Conservation (phyloP, 2,797 vertebrate species). For the Labeo calbasu region DNA sequence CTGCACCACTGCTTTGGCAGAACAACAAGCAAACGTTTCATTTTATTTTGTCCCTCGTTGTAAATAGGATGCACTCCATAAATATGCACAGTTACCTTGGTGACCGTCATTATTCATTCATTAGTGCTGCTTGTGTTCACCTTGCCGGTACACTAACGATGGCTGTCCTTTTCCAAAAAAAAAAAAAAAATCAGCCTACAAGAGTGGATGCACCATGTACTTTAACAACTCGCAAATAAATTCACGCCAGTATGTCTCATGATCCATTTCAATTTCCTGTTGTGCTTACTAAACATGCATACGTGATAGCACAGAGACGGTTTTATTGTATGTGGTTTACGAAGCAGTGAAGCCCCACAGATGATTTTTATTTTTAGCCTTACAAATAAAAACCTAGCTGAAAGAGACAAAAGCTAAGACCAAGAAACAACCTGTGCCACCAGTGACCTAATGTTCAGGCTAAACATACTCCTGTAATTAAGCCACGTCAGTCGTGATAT, state of each 20-base stretch:
- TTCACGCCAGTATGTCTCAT: slow-evolving; percentile 31
- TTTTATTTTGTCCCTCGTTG: slow-evolving; percentile 35
- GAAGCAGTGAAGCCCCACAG: not conserved
- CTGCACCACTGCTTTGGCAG: slow-evolving; percentile 34
- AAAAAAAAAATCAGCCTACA: slow-evolving; percentile 21
- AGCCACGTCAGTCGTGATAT: slow-evolving; percentile 53
- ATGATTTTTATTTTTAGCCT: not conserved
- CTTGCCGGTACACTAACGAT: slow-evolving; percentile 25
- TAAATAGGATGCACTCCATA: slow-evolving; percentile 48
- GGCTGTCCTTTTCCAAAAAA: slow-evolving; percentile 8
- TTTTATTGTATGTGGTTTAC: slow-evolving; percentile 39
- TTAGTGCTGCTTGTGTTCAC: slow-evolving; percentile 42
- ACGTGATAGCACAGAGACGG: not conserved
- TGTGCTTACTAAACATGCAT: slow-evolving; percentile 21
- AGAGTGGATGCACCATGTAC: slow-evolving; percentile 25
- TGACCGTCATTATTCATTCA: slow-evolving; percentile 49
- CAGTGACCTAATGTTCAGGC: slow-evolving; percentile 59
- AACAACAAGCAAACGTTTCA: slow-evolving; percentile 51
- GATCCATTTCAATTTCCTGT: slow-evolving; percentile 14
- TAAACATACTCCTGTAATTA: slow-evolving; percentile 69
- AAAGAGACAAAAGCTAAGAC: slow-evolving; percentile 33
- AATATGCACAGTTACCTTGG: slow-evolving; percentile 48
- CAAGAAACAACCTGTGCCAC: slow-evolving; percentile 49
- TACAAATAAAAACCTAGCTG: slow-evolving; percentile 6
- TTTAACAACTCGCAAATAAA: slow-evolving; percentile 38